Percentiles rank a stretch among this genome's conserved stretches.
Conservation (phyloP, 2,797 vertebrate genomes). For the Balearica regulorum region DNA sequence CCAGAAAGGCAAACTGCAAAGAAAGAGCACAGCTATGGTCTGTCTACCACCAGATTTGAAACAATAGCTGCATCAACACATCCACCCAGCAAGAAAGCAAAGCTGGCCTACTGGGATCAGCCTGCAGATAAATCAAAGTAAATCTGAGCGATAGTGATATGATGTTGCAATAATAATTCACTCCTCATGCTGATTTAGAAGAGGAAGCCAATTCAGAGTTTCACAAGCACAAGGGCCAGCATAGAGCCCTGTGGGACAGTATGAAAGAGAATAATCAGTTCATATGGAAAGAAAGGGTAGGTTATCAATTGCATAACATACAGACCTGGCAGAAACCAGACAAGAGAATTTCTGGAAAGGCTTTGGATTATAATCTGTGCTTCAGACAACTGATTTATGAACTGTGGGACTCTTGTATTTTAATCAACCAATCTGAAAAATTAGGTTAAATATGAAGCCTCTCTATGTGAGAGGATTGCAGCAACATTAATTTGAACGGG, state of each 20-base stretch:
- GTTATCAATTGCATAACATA: conserved; percentile 8
- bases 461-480: neutral
- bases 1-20: neutral
- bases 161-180: conserved; percentile 58
- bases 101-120: conserved; percentile 21
- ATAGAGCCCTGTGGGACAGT: neutral
- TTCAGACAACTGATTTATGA: neutral
- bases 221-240: conserved; percentile 17
- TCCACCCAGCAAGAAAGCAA: conserved; percentile 8
- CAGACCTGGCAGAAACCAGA: neutral
- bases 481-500: conserved; percentile 9
- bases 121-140: conserved; percentile 54
- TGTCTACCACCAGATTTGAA: neutral
- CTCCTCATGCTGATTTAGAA: conserved; percentile 56
- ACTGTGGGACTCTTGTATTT: neutral
- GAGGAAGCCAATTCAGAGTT: conserved; percentile 40
- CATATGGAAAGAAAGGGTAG: neutral
- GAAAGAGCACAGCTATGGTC: neutral
- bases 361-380: conserved; percentile 49
- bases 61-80: conserved; percentile 40
- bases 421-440: conserved; percentile 15
- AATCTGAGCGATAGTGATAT: conserved; percentile 42
- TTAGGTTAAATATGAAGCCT: neutral
- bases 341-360: neutral
- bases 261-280: conserved; percentile 1